Conservation (phyloP, 1,140 invertebrate species). For the Apis mellifera region Amel_HAv3.1 CM009936.2:5586001-5586500, state of each 20-base stretch:
- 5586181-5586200: conserved; percentile 50
- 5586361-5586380: conserved; percentile 48
- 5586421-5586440: conserved; percentile 21
- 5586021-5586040: no score
- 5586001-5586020: no score
- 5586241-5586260: conserved; percentile 46
- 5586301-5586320: conserved; percentile 70
- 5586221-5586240: conserved; percentile 54
- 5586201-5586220: conserved; percentile 51
- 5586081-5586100: background rate
- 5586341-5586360: conserved; percentile 49
- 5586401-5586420: conserved; percentile 49
- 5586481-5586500: background rate
- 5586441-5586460: background rate
- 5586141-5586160: background rate
- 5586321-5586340: conserved; percentile 35
- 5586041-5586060: no score
- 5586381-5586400: conserved; percentile 47
- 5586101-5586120: background rate
- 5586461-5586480: background rate
- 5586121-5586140: background rate
- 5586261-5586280: conserved; percentile 54
- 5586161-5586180: conserved; percentile 3
- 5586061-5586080: background rate
- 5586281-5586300: conserved; percentile 43